phyloP scores from a whole-genome alignment of 23 tunicate species.

The Halocynthia roretzi region DNA sequence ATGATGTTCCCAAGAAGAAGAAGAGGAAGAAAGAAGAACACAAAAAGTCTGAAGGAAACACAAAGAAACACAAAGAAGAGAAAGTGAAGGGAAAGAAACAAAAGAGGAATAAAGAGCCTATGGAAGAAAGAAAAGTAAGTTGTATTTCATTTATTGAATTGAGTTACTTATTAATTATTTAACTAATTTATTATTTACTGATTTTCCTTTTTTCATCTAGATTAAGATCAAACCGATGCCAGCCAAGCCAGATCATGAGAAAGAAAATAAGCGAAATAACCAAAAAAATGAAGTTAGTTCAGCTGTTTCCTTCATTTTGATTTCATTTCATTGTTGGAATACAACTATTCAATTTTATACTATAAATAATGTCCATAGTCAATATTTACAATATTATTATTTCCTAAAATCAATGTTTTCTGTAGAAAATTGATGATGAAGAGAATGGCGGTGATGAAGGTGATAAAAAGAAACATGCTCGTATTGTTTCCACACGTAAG shows the following conservation, averaged over 20 bases:
- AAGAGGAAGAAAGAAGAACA: slow-evolving; percentile 18
- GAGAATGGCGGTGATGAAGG: neutral
- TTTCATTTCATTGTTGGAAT: neutral
- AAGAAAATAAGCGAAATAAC: slow-evolving; percentile 23
- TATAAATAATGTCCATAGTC: neutral
- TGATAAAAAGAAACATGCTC: slow-evolving; percentile 13
- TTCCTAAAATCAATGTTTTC: neutral
- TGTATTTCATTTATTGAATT: too few relatives aligned
- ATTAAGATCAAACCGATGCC: slow-evolving; percentile 16
- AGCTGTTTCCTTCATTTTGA: neutral
- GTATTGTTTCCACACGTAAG: slow-evolving; percentile 6
- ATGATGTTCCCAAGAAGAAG: slow-evolving; percentile 10
- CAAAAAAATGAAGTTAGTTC: slow-evolving; percentile 1
- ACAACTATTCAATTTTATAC: neutral
- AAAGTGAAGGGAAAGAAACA: slow-evolving; percentile 33
- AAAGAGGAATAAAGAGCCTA: slow-evolving; percentile 21
- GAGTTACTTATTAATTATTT: too few relatives aligned
- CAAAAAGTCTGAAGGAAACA: slow-evolving; percentile 8
- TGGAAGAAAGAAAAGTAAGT: slow-evolving; percentile 2
- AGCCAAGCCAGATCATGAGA: slow-evolving; percentile 19
- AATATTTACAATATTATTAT: neutral
- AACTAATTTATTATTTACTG: too few relatives aligned
- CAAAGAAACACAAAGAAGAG: slow-evolving; percentile 20
- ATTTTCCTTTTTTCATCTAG: neutral
- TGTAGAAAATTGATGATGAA: slow-evolving; percentile 6